Base-by-base conservation (phyloP, 1,140 invertebrate species). In the Eriosoma lanigerum region DNA sequence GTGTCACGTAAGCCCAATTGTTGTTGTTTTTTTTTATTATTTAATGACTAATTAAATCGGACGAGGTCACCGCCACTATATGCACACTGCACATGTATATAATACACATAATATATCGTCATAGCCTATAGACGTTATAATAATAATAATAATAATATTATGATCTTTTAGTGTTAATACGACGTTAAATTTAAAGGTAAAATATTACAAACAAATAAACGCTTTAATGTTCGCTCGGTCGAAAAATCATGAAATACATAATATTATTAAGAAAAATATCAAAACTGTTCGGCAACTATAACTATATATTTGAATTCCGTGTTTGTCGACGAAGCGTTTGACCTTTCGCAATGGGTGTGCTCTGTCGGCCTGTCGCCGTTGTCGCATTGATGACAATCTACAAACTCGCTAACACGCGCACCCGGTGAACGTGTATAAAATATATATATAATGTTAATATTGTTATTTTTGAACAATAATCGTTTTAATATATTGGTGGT, bases 331-430 rank as follows among this genome's bases (percentile, higher is more conserved):
- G n/a, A 12, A 4, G 64, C 38, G 64, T 44, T 68, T 68, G 64
- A 68, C 64, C 64, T 68, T 68, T 68, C 64, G 32, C 38, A n/a
- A 32, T 46, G 64, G 64, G 64, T 46, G 64, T 46, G 62, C 62
- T 64, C 29, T 9, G 60, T 62, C 58, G 26, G 13, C n/a, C n/a
- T n/a, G n/a, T n/a, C n/a, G n/a, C n/a, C n/a, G n/a, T n/a, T n/a
- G n/a, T n/a, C 26, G 56, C 21, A 24, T n/a, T 26, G 24, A 15
- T 26, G 17, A 58, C n/a, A 21, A 26, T 10, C 24, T 60, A 29
- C 29, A 62, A 26, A 29, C 19, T 58, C 62, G 62, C 32, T 48
- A 3, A 48, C 15, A 9, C 26, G 8, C 4, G 26, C 58, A 17
- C 21, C 3, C 32, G 32, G 32, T 8, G 32, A 4, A 38, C 32